Evolutionary conservation across 2,113 vertebrate species (phyloP).

Genomic region (Ciconia boyciana): DNA sequence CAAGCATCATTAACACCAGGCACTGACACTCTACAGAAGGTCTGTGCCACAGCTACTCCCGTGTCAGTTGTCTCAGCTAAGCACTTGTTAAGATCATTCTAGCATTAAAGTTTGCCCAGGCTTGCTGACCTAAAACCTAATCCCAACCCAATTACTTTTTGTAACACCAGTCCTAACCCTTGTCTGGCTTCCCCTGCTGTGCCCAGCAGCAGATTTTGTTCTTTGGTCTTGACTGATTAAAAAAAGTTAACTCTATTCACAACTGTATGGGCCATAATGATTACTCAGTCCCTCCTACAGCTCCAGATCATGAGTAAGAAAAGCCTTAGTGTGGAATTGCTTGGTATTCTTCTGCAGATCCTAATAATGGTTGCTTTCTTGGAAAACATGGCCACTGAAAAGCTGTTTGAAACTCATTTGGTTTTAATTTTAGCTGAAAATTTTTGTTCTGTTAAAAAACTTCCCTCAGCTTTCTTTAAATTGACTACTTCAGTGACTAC

Average conservation of each 20-base stretch:
- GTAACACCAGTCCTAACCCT: not conserved
- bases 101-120: constrained; percentile 8
- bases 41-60: not conserved
- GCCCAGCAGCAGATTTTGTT: not conserved
- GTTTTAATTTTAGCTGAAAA: not conserved
- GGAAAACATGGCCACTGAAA: not conserved
- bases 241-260: not conserved
- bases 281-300: not conserved
- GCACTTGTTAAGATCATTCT: constrained; percentile 8
- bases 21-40: not conserved
- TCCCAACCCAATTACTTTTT: constrained; percentile 30
- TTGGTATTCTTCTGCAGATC: not conserved
- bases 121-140: constrained; percentile 42
- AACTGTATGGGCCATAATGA: not conserved
- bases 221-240: not conserved
- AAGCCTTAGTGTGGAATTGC: not conserved
- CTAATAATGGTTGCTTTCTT: not conserved
- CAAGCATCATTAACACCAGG: not conserved
- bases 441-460: not conserved
- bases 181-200: constrained; percentile 26
- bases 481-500: not conserved
- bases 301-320: not conserved
- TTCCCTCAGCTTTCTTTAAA: not conserved
- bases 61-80: not conserved
- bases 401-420: not conserved